Conservation (phyloP, 1,140 invertebrate species). For the Trypoxylus dichotomus region DNA sequence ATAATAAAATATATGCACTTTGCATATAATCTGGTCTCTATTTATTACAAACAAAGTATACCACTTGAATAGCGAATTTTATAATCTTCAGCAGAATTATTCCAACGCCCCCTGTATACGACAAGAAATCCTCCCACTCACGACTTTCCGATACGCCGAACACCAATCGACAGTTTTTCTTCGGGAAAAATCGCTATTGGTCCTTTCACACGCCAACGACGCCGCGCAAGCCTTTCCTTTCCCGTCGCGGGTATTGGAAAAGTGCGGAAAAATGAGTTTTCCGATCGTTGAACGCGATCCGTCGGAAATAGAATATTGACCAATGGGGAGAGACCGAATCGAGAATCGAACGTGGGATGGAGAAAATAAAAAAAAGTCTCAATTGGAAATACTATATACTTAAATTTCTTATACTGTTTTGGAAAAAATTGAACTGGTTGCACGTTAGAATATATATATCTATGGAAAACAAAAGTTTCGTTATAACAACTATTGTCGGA, state of each 20-base stretch:
- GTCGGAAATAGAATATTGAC: background rate
- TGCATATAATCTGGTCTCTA: too few species aligned
- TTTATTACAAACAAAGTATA: too few species aligned
- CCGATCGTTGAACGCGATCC: background rate
- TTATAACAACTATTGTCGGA: too few species aligned
- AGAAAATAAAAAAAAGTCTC: too few species aligned
- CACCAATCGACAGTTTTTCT: conserved; percentile 23
- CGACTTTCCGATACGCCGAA: background rate
- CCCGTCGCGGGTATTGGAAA: conserved; percentile 2
- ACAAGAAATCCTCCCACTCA: background rate
- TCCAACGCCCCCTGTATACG: background rate
- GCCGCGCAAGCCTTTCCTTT: background rate
- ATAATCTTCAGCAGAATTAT: background rate
- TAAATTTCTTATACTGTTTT: too few species aligned
- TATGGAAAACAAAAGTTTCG: too few species aligned
- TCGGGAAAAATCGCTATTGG: conserved; percentile 17
- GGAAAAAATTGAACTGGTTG: too few species aligned
- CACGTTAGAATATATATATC: too few species aligned
- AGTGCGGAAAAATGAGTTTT: background rate
- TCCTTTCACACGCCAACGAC: conserved; percentile 15
- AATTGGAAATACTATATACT: too few species aligned
- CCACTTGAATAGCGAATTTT: background rate
- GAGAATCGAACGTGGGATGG: background rate
- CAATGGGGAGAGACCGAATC: background rate
- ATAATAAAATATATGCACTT: too few species aligned